These are phyloP conservation scores for Hypothenemus hampei DNA, from an alignment of 1,140 invertebrate genomes.

Conservation along the genomic window DNA sequence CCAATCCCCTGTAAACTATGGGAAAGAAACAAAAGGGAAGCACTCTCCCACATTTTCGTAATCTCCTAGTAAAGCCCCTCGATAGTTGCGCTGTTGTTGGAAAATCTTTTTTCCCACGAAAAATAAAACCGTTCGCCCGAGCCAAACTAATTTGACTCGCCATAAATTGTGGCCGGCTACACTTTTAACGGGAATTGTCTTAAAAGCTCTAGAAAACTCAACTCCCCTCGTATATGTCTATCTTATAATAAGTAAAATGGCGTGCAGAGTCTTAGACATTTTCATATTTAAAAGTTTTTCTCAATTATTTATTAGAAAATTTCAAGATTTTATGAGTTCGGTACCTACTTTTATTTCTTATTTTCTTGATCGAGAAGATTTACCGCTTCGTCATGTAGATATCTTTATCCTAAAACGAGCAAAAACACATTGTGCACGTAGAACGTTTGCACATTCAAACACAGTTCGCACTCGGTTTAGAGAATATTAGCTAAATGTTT, in stretches of 20 bases:
- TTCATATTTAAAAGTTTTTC: constrained; percentile 10
- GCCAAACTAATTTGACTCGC: constrained; percentile 24
- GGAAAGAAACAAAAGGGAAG: background rate
- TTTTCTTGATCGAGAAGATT: too few relatives aligned
- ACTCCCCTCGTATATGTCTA: constrained; percentile 32
- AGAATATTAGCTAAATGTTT: background rate
- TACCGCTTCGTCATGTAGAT: too few relatives aligned
- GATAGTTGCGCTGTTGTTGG: constrained; percentile 17
- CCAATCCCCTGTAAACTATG: too few relatives aligned
- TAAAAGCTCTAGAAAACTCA: constrained; percentile 20
- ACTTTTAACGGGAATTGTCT: constrained; percentile 25
- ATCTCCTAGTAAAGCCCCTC: constrained; percentile 14
- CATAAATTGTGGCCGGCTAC: constrained; percentile 26
- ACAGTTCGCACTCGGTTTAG: background rate
- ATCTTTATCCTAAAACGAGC: too few relatives aligned
- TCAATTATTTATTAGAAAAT: constrained; percentile 1
- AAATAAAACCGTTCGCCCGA: constrained; percentile 16
- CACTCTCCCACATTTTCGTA: background rate
- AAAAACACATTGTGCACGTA: too few relatives aligned
- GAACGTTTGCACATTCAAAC: too few relatives aligned
- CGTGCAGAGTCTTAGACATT: constrained; percentile 3
- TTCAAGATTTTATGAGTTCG: too few relatives aligned
- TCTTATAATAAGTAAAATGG: constrained; percentile 31
- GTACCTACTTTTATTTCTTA: too few relatives aligned
- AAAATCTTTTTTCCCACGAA: constrained; percentile 16